A percentile compares a stretch with the other conserved stretches of the same genome.
Evolutionary conservation across 2,113 vertebrate species (phyloP).

Genomic region (Amia ocellicauda): DNA sequence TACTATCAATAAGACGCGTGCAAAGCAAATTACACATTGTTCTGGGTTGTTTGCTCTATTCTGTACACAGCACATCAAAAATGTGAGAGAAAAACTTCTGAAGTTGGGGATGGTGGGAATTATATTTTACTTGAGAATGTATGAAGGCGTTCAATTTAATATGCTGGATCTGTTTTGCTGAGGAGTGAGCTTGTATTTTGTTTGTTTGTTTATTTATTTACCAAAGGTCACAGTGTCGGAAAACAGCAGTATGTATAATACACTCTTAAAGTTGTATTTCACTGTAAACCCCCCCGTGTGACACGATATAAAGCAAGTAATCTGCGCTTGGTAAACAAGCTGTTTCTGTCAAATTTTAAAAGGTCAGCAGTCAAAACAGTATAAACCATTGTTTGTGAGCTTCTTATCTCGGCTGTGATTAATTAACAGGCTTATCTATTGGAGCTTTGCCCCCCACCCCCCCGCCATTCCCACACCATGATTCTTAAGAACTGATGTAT

Average conservation of each 20-base stretch:
- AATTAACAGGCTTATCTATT: constrained; percentile 14
- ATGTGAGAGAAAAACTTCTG: not conserved
- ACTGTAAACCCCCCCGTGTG: not conserved
- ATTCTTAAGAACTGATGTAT: not conserved
- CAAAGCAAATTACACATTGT: not conserved
- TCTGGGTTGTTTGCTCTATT: not conserved
- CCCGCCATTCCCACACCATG: too few relatives aligned
- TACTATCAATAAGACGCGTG: not conserved
- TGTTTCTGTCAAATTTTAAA: constrained; percentile 8
- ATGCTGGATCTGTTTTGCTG: not conserved
- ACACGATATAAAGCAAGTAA: not conserved
- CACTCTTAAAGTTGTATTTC: not conserved
- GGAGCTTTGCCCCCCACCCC: constrained; percentile 1
- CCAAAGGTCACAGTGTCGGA: not conserved
- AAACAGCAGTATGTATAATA: not conserved
- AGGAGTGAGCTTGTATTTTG: not conserved
- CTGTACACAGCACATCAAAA: not conserved
- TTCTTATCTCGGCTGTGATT: not conserved
- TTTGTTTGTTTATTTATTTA: not conserved
- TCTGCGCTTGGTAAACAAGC: constrained; percentile 1
- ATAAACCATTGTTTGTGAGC: not conserved
- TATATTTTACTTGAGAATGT: not conserved
- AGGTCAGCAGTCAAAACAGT: constrained; percentile 4
- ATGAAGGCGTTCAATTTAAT: too few relatives aligned
- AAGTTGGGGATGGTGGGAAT: not conserved